A percentile compares a stretch with the other conserved stretches of the same genome.
Evolutionary conservation across 2,797 vertebrate genomes (phyloP).

Genomic region (Prionace glauca): DNA sequence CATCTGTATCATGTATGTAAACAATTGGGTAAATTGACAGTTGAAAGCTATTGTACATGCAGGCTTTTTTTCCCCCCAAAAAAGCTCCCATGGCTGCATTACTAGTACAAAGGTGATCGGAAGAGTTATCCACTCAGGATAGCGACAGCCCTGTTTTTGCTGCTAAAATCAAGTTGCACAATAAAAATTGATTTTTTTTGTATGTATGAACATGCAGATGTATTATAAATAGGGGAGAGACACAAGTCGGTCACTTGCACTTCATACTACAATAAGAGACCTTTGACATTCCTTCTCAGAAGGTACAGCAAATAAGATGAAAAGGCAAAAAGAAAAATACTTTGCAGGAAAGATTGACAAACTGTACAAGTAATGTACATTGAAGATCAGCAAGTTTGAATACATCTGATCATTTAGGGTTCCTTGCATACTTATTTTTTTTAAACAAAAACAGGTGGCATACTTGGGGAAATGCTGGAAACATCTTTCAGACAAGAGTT

Average conservation of each 20-base stretch:
- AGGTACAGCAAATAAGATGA: not conserved
- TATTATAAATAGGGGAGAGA: not conserved
- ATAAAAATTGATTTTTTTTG: not conserved
- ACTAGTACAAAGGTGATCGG: not conserved
- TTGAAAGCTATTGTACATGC: not conserved
- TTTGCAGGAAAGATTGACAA: not conserved
- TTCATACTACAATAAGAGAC: not conserved
- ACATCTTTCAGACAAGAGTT: not conserved
- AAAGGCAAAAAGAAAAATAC: not conserved
- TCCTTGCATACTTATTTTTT: conserved; percentile 6
- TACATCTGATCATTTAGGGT: not conserved
- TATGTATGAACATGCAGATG: not conserved
- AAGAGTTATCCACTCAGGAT: not conserved
- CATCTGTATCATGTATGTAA: not conserved
- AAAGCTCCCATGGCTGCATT: not conserved
- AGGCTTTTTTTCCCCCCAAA: not conserved
- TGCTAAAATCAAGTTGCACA: not conserved
- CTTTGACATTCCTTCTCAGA: not conserved
- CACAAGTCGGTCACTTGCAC: not conserved
- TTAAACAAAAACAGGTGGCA: not conserved
- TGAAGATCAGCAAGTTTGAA: conserved; percentile 7
- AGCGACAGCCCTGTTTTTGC: not conserved
- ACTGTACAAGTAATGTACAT: not conserved
- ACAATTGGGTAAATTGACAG: not conserved
- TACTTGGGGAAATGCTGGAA: not conserved